Evolutionary conservation across 2,113 vertebrate genomes (phyloP).

Genomic region (Oryzias javanicus): DNA sequence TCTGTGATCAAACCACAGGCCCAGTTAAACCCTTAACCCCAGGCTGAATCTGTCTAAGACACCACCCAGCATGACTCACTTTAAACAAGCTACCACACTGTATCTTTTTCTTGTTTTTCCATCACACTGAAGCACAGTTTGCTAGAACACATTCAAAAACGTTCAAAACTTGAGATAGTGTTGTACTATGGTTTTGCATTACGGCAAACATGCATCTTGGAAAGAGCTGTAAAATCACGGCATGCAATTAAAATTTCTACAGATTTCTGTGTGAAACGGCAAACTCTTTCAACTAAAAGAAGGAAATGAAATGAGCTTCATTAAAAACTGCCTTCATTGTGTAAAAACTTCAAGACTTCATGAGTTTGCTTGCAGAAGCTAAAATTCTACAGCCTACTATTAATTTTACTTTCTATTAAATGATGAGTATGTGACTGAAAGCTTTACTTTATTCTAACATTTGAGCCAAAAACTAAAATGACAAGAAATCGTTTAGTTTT

Average conservation of each 20-base stretch:
- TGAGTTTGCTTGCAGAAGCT: conserved; percentile 32
- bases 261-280: too few species aligned
- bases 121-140: neutral
- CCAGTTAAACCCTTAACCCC: conserved; percentile 14
- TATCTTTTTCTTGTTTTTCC: neutral
- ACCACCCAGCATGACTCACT: neutral
- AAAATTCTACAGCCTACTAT: conserved; percentile 46
- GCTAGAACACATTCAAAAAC: too few species aligned
- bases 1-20: conserved; percentile 17
- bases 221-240: too few species aligned
- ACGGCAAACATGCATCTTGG: too few species aligned
- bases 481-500: neutral
- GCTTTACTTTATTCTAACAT: conserved; percentile 9
- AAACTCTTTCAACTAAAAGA: too few species aligned
- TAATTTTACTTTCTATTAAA: conserved; percentile 37
- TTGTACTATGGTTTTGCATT: too few species aligned
- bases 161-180: too few species aligned
- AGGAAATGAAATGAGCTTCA: too few species aligned
- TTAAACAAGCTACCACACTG: too few species aligned
- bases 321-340: conserved; percentile 9
- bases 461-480: neutral
- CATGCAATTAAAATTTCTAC: too few species aligned
- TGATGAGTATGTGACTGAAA: conserved; percentile 21
- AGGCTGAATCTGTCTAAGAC: conserved; percentile 3
- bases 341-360: conserved; percentile 50